Conservation (phyloP, 2,888 invertebrate species). For the Euplexia lucipara region DNA sequence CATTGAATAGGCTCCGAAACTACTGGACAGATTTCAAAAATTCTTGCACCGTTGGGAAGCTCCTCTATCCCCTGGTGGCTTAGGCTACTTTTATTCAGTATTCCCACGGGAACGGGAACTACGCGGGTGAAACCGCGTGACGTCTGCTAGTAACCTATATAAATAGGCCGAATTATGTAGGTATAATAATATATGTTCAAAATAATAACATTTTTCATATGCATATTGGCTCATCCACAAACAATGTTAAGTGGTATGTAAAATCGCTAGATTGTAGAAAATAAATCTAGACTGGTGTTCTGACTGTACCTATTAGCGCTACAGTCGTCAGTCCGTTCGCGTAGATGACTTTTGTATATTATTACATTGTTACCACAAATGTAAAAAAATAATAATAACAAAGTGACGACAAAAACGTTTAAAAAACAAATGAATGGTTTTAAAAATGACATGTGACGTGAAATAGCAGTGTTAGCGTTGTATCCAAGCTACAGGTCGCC, state of each 20-base stretch:
- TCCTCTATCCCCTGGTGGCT: no score
- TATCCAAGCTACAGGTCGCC: constrained; percentile 39
- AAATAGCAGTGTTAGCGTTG: neutral
- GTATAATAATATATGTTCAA: neutral
- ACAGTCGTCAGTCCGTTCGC: neutral
- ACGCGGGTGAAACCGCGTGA: no score
- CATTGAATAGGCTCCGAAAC: no score
- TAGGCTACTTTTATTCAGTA: no score
- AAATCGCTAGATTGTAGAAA: neutral
- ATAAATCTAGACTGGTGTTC: neutral
- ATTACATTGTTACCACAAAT: constrained; percentile 3
- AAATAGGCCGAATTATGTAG: no score
- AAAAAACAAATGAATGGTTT: constrained; percentile 14
- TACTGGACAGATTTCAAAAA: no score
- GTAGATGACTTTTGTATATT: neutral
- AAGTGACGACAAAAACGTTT: neutral
- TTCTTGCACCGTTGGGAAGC: no score
- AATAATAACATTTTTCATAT: no score
- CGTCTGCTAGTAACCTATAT: no score
- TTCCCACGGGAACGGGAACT: no score
- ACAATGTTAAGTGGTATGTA: neutral
- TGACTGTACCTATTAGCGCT: neutral
- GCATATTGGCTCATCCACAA: neutral
- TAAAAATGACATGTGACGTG: constrained; percentile 16
- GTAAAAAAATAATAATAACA: neutral